Percentiles rank a stretch among this genome's conserved stretches.
phyloP scores from a whole-genome alignment of 2,797 vertebrate species.

The Hipposideros larvatus region DNA sequence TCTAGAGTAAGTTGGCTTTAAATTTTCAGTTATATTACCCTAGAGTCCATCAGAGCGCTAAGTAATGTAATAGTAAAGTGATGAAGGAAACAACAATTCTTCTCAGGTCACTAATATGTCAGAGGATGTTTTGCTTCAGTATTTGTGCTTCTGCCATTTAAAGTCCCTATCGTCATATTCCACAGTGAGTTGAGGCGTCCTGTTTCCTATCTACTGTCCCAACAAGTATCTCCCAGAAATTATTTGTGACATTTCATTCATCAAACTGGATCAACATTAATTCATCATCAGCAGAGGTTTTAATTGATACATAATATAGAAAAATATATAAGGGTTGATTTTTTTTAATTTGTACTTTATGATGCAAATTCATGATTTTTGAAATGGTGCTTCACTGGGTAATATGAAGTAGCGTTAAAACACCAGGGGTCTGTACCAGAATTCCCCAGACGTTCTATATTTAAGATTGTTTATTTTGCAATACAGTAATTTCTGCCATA shows the following conservation, averaged over 20 bases:
- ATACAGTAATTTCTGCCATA: not conserved
- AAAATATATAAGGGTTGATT: not conserved
- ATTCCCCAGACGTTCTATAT: not conserved
- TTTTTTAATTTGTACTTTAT: not conserved
- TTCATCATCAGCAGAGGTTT: not conserved
- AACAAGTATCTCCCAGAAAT: not conserved
- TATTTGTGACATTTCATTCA: not conserved
- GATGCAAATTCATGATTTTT: not conserved
- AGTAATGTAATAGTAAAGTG: conserved; percentile 6
- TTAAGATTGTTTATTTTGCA: not conserved
- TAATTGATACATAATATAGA: not conserved
- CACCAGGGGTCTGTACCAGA: not conserved
- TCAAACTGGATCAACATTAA: not conserved
- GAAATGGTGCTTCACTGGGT: not conserved
- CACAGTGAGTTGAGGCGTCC: not conserved
- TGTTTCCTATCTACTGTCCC: not conserved
- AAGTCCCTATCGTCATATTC: not conserved
- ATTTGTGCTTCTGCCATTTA: not conserved
- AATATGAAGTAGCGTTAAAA: not conserved
- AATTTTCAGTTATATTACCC: conserved; percentile 39
- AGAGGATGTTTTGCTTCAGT: not conserved
- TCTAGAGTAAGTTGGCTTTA: conserved; percentile 55
- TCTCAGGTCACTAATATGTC: not conserved
- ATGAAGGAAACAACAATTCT: not conserved
- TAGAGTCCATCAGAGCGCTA: not conserved